These are phyloP conservation scores for Mungos mungo DNA, from an alignment of 2,113 vertebrate genomes.

Conservation along the genomic window DNA sequence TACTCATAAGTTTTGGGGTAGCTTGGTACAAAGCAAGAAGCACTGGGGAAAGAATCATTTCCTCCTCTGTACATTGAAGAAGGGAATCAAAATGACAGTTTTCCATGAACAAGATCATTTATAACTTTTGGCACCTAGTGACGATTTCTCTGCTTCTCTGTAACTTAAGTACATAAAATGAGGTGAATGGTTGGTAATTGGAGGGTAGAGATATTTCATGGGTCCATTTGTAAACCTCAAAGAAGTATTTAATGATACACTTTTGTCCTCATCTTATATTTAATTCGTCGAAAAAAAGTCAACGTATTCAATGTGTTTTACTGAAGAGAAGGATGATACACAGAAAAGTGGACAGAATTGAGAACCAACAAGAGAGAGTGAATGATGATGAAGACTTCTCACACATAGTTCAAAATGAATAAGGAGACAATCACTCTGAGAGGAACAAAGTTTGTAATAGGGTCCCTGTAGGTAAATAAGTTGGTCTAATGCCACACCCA, in stretches of 20 bases:
- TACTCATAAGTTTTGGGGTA: neutral
- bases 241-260: neutral
- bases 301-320: neutral
- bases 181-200: neutral
- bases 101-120: neutral
- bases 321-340: neutral
- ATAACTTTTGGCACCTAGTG: neutral
- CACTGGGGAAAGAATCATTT: neutral
- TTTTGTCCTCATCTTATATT: neutral
- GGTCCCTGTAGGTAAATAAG: neutral
- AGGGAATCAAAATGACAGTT: neutral
- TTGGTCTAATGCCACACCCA: neutral
- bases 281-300: neutral
- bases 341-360: neutral
- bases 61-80: rapidly evolving
- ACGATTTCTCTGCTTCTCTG: neutral
- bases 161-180: neutral
- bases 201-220: neutral
- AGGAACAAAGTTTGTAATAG: neutral
- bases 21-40: neutral
- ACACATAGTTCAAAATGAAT: neutral
- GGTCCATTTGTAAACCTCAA: neutral
- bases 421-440: neutral
- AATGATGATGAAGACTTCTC: neutral
- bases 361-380: neutral